Conservation (phyloP, 2,797 vertebrate species). For the Mus spretus region DNA sequence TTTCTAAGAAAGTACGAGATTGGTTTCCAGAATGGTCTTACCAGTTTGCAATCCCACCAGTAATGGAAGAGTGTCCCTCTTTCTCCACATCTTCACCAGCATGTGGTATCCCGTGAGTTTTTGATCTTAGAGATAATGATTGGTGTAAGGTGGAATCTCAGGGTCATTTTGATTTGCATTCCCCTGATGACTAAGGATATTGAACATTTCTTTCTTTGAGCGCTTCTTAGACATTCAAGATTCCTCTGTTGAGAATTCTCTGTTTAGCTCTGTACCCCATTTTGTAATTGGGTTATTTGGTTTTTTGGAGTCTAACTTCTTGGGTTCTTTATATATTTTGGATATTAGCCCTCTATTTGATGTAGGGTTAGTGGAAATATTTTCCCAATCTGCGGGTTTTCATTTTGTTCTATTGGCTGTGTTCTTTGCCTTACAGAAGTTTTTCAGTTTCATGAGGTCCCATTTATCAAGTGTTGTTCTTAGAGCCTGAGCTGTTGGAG, state of each 20-base stretch:
- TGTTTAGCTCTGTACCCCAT: not conserved
- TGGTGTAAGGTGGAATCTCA: not conserved
- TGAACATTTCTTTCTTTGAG: not conserved
- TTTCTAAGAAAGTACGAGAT: not conserved
- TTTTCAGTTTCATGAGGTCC: too few relatives aligned
- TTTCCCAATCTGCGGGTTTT: too few relatives aligned
- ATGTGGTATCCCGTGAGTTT: not conserved
- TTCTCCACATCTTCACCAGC: not conserved
- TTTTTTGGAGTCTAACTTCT: too few relatives aligned
- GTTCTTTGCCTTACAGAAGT: too few relatives aligned
- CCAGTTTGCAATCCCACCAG: not conserved
- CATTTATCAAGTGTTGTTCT: too few relatives aligned
- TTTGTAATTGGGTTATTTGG: not conserved
- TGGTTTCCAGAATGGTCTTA: not conserved
- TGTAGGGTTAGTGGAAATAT: too few relatives aligned
- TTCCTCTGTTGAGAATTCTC: not conserved
- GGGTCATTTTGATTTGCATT: not conserved
- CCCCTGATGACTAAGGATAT: not conserved
- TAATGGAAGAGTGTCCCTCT: too few relatives aligned
- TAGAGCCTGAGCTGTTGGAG: too few relatives aligned
- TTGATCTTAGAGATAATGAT: not conserved
- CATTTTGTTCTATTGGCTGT: too few relatives aligned
- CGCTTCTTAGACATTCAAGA: not conserved
- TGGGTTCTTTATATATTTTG: too few relatives aligned
- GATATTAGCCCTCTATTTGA: too few relatives aligned